Percentiles rank a stretch among this genome's conserved stretches.
Conservation (phyloP, 1,140 invertebrate species). For the Micrasema minimum region DNA sequence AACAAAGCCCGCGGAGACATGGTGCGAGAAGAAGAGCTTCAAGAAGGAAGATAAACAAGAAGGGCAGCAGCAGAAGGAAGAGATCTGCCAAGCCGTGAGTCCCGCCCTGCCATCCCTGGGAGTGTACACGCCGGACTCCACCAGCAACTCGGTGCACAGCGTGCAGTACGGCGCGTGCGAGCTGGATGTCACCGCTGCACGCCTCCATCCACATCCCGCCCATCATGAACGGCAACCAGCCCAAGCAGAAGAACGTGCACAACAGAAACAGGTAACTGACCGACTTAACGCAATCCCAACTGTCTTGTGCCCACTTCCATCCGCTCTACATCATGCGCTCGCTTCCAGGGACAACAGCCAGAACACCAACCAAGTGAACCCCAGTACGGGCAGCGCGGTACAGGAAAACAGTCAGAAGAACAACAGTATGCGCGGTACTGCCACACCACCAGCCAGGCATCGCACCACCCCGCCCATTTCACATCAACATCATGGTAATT, state of each 20-base stretch:
- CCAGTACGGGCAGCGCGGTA: constrained; percentile 25
- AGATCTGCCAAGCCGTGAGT: constrained; percentile 67
- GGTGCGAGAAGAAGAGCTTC: constrained; percentile 69
- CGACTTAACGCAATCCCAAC: too few species aligned
- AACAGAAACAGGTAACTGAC: constrained; percentile 65
- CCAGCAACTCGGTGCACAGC: constrained; percentile 85
- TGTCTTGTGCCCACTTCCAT: too few species aligned
- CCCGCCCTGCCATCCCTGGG: constrained; percentile 80
- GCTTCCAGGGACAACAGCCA: constrained; percentile 52
- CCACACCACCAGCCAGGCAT: constrained; percentile 59
- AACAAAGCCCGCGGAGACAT: constrained; percentile 52
- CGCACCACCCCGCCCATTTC: constrained; percentile 62
- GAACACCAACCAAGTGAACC: constrained; percentile 44
- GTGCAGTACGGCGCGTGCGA: constrained; percentile 84
- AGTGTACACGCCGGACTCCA: constrained; percentile 85
- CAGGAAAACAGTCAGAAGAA: constrained; percentile 48
- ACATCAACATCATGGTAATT: constrained; percentile 59
- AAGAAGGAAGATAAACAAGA: constrained; percentile 68
- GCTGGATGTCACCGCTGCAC: constrained; percentile 79
- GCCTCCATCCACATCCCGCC: constrained; percentile 71
- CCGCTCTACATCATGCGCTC: too few species aligned
- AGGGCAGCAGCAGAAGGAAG: constrained; percentile 57
- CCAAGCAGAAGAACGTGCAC: constrained; percentile 67
- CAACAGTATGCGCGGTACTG: constrained; percentile 57
- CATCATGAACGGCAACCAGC: constrained; percentile 69